A percentile compares a stretch with the other conserved stretches of the same genome.
phyloP scores from a whole-genome alignment of 1,140 invertebrate species.

The Aradophagus sp. region DNA sequence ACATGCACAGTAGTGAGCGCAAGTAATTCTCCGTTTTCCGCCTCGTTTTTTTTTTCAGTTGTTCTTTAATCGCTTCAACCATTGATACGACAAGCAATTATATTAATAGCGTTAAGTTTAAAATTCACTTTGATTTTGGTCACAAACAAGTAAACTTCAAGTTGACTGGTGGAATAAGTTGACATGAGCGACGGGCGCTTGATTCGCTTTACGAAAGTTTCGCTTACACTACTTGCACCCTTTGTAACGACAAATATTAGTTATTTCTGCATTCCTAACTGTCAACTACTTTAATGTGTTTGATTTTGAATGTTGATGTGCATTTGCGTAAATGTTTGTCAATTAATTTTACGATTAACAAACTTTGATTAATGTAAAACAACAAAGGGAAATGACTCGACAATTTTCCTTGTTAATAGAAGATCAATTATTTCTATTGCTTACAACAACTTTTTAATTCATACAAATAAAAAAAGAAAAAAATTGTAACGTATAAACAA shows the following conservation, averaged over 20 bases:
- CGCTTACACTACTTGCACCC: slow-evolving; percentile 31
- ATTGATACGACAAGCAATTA: slow-evolving; percentile 1
- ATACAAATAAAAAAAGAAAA: neutral
- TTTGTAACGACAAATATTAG: slow-evolving; percentile 38
- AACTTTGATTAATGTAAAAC: too few species aligned
- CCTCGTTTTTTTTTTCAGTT: too few species aligned
- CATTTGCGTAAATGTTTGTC: slow-evolving; percentile 10
- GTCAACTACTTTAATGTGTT: slow-evolving; percentile 22
- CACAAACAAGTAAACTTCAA: slow-evolving; percentile 30
- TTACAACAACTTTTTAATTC: too few species aligned
- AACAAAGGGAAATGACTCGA: too few species aligned
- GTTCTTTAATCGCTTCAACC: too few species aligned
- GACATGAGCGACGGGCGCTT: slow-evolving; percentile 27
- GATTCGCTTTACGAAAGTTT: slow-evolving; percentile 44
- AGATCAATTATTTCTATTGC: too few species aligned
- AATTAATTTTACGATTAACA: slow-evolving; percentile 19
- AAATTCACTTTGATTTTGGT: slow-evolving; percentile 32
- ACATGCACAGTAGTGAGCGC: too few species aligned
- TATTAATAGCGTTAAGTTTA: slow-evolving; percentile 26
- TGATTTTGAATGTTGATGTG: slow-evolving; percentile 10
- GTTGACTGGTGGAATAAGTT: slow-evolving; percentile 32
- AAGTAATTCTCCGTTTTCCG: too few species aligned
- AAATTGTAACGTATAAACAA: neutral
- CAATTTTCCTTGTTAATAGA: neutral
- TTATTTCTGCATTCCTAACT: slow-evolving; percentile 34